phyloP scores from a whole-genome alignment of 1,140 invertebrate genomes.

The Archegozetes longisetosus region DNA sequence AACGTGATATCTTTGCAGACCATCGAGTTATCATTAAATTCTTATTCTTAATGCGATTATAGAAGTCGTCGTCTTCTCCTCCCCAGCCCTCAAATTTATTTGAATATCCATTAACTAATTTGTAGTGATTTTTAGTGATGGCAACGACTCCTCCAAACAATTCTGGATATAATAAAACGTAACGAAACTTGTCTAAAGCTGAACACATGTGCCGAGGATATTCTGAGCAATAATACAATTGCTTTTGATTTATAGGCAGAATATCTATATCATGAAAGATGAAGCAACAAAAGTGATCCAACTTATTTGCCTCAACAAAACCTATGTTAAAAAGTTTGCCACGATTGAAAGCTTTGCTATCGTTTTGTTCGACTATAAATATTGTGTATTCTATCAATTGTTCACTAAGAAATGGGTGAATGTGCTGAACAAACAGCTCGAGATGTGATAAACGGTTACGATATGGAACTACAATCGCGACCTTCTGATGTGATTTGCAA shows the following conservation, averaged over 20 bases:
- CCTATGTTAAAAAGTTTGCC: constrained; percentile 34
- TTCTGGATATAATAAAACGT: constrained; percentile 22
- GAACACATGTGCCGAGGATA: constrained; percentile 22
- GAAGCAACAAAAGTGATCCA: constrained; percentile 31
- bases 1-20: constrained; percentile 29
- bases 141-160: constrained; percentile 25
- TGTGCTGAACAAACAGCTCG: constrained; percentile 59
- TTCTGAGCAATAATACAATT: constrained; percentile 22
- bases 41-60: constrained; percentile 20
- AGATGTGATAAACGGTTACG: constrained; percentile 65
- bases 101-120: constrained; percentile 22
- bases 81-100: constrained; percentile 25
- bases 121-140: constrained; percentile 23
- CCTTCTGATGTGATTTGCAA: constrained; percentile 54
- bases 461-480: constrained; percentile 76
- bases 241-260: constrained; percentile 32
- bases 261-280: constrained; percentile 42
- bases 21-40: constrained; percentile 21
- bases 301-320: constrained; percentile 28
- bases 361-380: constrained; percentile 68
- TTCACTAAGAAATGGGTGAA: constrained; percentile 71
- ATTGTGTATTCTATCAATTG: constrained; percentile 81
- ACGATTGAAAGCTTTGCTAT: constrained; percentile 21
- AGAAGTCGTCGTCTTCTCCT: constrained; percentile 26
- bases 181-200: constrained; percentile 22